Conservation (phyloP, 2,113 vertebrate species). For the Desmodus rotundus region DNA sequence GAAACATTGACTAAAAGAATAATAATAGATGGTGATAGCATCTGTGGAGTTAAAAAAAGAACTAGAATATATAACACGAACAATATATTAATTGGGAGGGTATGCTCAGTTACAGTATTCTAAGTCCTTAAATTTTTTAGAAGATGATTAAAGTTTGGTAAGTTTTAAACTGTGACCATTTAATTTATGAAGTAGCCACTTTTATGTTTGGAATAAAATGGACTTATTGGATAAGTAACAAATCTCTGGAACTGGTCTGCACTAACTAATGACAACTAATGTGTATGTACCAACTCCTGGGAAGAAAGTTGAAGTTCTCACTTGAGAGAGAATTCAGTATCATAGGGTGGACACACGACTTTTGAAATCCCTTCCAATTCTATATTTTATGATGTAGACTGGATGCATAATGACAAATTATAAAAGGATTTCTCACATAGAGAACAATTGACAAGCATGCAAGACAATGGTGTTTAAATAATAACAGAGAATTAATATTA, state of each 20-base stretch:
- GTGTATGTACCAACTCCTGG: background rate
- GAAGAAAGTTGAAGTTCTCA: background rate
- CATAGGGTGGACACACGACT: background rate
- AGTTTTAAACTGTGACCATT: conserved; percentile 3
- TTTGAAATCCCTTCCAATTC: background rate
- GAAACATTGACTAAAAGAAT: background rate
- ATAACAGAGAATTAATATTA: background rate
- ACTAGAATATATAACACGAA: background rate
- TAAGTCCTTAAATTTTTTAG: background rate
- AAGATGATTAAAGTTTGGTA: background rate
- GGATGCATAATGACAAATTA: background rate
- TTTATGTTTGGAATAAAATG: background rate
- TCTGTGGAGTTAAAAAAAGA: background rate
- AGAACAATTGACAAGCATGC: background rate
- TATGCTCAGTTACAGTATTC: conserved; percentile 8
- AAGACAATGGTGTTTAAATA: background rate
- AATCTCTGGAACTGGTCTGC: background rate
- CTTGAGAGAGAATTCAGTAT: background rate
- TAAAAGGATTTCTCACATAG: background rate
- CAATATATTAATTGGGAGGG: background rate
- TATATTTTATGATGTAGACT: background rate
- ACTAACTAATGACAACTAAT: background rate
- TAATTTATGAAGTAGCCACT: background rate
- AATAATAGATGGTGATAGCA: background rate
- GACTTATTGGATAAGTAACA: background rate